Base-by-base conservation (phyloP, 2,888 invertebrate species). In the Ophioninae sp. region DNA sequence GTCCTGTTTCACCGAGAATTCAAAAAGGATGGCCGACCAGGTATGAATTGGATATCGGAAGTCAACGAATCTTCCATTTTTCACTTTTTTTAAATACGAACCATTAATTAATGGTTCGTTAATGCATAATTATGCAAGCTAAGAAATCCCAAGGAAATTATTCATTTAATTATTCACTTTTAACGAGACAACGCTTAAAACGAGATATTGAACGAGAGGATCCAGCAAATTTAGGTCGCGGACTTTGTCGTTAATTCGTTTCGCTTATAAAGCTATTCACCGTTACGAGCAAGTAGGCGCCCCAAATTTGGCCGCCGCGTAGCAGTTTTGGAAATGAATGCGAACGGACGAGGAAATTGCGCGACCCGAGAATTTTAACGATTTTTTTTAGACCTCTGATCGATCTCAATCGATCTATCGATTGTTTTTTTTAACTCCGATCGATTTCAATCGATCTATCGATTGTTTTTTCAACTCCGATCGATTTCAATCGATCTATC, bases 11-110 rank as follows among this genome's bases (percentile, higher is more conserved):
- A 0, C 96, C 96, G 7, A 95, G 95, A 74, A 97, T 97, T 87
- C 96, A 96, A 85, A 97, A 96, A 92, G 97, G 97, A 87, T 97
- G 97, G 95, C 97, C 97, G 0, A 95, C 95, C 30, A 96, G 97
- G 95, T 96, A 93, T 37, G 9, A 3, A 22, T 58, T 63, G 41
- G 56, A 61, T 13, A 67, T 37, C 22, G 3, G 7, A 10, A 68
- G 10, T 1, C 7, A 17, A 51, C 13, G 13, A 17, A 51, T 17
- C 17, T 6, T 51, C 17, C 17, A 3, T 0, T 17, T 17, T 51
- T 17, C 3, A 51, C 13, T 10, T 10, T 17, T 51, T 13, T 51
- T 13, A 6, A 51, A 51, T 51, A 51, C 17, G 3, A 13, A 44
- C 44, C 10, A 44, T 44, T 9, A 13, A 9, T n/a, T n/a, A n/a